Percentiles rank a stretch among this genome's conserved stretches.
These are phyloP conservation scores for Achatina immaculata DNA, from an alignment of 1,140 invertebrate species.

Conservation along the genomic window DNA sequence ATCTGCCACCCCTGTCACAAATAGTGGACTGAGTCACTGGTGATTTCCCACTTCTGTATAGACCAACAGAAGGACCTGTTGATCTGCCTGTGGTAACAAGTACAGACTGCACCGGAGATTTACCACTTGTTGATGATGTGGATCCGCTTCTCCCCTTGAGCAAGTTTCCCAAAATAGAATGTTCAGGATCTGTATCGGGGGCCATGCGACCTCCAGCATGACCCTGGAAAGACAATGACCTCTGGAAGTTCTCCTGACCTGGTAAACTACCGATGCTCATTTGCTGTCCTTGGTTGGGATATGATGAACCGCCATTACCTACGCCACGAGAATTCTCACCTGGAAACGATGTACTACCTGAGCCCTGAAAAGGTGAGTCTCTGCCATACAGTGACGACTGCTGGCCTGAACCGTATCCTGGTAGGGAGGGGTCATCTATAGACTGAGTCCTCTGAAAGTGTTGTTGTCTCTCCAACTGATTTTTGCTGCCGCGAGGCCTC, in stretches of 20 bases:
- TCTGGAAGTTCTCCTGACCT: conserved; percentile 21
- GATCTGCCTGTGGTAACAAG: neutral
- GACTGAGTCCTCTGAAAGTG: conserved; percentile 16
- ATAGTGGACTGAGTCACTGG: neutral
- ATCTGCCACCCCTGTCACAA: conserved; percentile 26
- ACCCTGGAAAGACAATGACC: conserved; percentile 4
- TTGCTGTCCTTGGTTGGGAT: neutral
- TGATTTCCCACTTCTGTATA: conserved; percentile 10
- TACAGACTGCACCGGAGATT: conserved; percentile 12
- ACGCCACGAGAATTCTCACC: neutral
- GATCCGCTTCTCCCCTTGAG: conserved; percentile 35
- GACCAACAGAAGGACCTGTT: neutral
- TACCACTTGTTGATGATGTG: conserved; percentile 23
- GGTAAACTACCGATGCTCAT: neutral
- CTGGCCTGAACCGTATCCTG: neutral
- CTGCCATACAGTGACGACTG: conserved; percentile 7
- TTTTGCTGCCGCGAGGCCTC: neutral
- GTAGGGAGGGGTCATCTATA: neutral
- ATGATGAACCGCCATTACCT: neutral
- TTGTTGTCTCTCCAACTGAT: conserved; percentile 2
- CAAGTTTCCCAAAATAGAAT: conserved; percentile 41
- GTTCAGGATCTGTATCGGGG: conserved; percentile 22
- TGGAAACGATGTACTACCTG: neutral
- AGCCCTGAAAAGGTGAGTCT: neutral
- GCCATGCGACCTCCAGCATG: neutral